Conservation (phyloP, 2,797 vertebrate genomes). For the Sparus aurata region DNA sequence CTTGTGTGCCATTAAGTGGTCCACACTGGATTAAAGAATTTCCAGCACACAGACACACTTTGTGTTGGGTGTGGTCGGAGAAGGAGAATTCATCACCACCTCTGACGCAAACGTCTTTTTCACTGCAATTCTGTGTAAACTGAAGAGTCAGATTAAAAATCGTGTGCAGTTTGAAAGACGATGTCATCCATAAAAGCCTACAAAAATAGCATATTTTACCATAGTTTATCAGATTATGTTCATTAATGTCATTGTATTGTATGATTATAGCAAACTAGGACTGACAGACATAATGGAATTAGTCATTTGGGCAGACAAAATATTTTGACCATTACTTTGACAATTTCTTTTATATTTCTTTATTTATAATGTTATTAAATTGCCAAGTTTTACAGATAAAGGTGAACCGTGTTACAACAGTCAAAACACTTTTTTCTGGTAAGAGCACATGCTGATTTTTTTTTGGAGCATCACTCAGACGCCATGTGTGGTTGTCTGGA, state of each 20-base stretch:
- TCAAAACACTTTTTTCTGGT: not conserved
- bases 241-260: not conserved
- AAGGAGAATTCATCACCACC: not conserved
- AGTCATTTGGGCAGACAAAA: not conserved
- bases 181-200: not conserved
- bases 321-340: not conserved
- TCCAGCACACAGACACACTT: not conserved
- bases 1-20: not conserved
- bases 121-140: not conserved
- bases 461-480: not conserved
- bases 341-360: not conserved
- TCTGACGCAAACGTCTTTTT: not conserved
- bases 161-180: no score
- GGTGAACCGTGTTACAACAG: not conserved
- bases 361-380: not conserved
- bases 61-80: not conserved
- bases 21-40: not conserved
- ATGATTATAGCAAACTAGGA: not conserved
- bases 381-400: not conserved
- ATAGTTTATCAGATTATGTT: conserved; percentile 4
- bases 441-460: not conserved
- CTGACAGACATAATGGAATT: not conserved
- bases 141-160: not conserved
- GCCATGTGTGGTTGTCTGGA: conserved; percentile 22
- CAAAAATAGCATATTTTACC: not conserved